phyloP scores from a whole-genome alignment of 2,113 vertebrate species.

The Cynopterus brachyotis region DNA sequence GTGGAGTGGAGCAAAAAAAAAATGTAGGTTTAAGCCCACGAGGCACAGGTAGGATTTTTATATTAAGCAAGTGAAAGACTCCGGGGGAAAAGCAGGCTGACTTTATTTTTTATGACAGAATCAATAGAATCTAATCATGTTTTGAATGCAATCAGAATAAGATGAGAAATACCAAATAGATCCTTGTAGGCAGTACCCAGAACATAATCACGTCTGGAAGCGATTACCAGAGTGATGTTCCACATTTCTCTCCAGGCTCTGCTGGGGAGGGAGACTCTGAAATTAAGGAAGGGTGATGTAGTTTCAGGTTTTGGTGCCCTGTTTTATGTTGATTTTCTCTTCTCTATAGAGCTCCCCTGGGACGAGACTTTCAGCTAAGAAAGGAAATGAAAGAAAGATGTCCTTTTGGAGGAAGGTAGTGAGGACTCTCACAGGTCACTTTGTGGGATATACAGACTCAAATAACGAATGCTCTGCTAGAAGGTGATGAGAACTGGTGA shows the following conservation, averaged over 20 bases:
- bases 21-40: neutral
- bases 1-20: constrained; percentile 15
- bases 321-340: neutral
- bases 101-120: constrained; percentile 67
- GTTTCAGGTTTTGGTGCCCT: neutral
- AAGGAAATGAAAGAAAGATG: constrained; percentile 18
- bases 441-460: neutral
- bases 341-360: neutral
- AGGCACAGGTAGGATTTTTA: constrained; percentile 68
- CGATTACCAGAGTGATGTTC: constrained; percentile 47
- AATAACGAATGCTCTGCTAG: neutral
- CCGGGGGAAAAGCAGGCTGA: constrained; percentile 28
- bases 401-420: neutral
- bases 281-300: neutral
- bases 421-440: neutral
- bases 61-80: constrained; percentile 48
- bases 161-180: constrained; percentile 65
- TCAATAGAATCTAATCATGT: constrained; percentile 73
- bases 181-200: constrained; percentile 42
- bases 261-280: neutral
- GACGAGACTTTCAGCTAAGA: neutral
- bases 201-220: constrained; percentile 43
- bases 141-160: constrained; percentile 63
- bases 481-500: neutral
- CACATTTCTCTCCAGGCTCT: neutral